phyloP scores from a whole-genome alignment of 2,888 invertebrate genomes.

The Leptopilina myrica region DNA sequence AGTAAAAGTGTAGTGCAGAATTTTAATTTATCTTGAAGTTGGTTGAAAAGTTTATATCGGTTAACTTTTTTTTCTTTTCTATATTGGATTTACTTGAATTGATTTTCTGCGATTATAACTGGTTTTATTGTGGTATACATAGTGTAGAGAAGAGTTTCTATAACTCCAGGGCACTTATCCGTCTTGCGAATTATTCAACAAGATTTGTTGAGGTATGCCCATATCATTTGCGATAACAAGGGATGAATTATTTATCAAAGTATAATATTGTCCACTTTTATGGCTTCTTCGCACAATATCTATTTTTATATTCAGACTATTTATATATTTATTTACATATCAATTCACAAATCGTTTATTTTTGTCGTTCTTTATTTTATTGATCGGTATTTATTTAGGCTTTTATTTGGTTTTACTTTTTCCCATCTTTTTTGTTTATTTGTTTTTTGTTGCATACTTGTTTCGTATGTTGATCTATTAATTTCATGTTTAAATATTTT shows the following conservation, averaged over 20 bases:
- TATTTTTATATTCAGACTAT: neutral
- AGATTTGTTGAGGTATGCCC: constrained; percentile 3
- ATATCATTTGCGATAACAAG: constrained; percentile 20
- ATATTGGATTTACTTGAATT: neutral
- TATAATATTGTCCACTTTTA: constrained; percentile 3
- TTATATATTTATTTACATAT: neutral
- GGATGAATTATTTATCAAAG: constrained; percentile 17
- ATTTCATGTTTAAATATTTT: no score
- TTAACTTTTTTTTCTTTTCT: neutral
- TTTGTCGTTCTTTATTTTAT: neutral
- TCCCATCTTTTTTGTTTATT: no score
- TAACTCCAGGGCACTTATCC: constrained; percentile 11
- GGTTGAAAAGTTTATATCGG: neutral
- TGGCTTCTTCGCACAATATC: neutral
- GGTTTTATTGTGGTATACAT: neutral
- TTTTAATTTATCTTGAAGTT: neutral
- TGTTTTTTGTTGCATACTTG: no score
- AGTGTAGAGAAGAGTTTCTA: no score
- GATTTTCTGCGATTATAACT: constrained; percentile 7
- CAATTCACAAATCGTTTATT: neutral
- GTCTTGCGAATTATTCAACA: constrained; percentile 5
- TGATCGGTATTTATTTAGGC: neutral
- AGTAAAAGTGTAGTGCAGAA: neutral
- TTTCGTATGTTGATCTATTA: no score
- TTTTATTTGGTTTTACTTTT: no score